Percentiles rank a stretch among this genome's conserved stretches.
These are phyloP conservation scores for Strigamia maritima DNA, from an alignment of 2,888 invertebrate genomes.

Conservation along the genomic window DNA sequence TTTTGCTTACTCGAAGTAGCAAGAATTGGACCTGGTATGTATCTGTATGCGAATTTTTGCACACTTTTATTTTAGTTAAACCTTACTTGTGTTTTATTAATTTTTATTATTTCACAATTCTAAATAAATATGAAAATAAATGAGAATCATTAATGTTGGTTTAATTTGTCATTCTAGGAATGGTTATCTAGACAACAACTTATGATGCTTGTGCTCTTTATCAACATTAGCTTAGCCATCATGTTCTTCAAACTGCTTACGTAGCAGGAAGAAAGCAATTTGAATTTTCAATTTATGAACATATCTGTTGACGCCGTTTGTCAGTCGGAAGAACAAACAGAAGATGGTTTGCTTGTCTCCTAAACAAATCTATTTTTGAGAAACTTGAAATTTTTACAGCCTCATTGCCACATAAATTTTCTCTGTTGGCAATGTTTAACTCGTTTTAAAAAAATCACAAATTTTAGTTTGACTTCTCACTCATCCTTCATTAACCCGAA, in stretches of 20 bases:
- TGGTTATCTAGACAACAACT: conserved; percentile 95
- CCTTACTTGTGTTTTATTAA: conserved; percentile 1
- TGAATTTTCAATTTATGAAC: conserved; percentile 1
- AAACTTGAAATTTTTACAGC: conserved; percentile 10
- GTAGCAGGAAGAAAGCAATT: conserved; percentile 57
- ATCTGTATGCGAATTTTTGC: not conserved
- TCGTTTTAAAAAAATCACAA: not conserved
- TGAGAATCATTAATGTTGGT: conserved; percentile 19
- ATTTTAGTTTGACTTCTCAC: conserved; percentile 8
- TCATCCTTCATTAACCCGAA: conserved; percentile 4
- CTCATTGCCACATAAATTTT: not conserved
- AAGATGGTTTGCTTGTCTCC: conserved; percentile 1
- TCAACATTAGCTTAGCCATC: conserved; percentile 90
- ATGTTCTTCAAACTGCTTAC: conserved; percentile 93
- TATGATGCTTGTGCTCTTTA: conserved; percentile 86
- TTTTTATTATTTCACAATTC: not conserved
- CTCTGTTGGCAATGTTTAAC: conserved; percentile 7
- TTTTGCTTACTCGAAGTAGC: conserved; percentile 36
- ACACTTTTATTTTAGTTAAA: not conserved
- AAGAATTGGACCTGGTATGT: conserved; percentile 39
- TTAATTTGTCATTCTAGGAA: conserved; percentile 64
- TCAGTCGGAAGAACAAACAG: not conserved
- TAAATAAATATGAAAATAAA: not conserved
- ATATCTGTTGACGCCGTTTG: not conserved
- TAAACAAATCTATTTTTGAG: conserved; percentile 22